Conservation (phyloP, 30 jellyfish, hydroid and myxozoan genomes). For the Cassiopea xamachana region DNA sequence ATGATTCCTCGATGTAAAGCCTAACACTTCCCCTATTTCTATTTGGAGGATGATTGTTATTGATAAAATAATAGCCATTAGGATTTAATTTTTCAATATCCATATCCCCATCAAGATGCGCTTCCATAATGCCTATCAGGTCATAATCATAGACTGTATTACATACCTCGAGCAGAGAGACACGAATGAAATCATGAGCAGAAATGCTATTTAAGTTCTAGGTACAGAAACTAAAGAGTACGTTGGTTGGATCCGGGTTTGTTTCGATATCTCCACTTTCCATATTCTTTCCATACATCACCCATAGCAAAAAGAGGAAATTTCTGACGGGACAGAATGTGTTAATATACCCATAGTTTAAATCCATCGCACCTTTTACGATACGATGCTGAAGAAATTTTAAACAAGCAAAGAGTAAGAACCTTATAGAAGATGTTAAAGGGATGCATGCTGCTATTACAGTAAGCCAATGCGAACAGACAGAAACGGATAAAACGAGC, state of each 20-base stretch:
- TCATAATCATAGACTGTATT: background rate
- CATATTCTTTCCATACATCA: background rate
- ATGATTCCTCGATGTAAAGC: slow-evolving; percentile 1
- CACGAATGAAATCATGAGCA: slow-evolving; percentile 8
- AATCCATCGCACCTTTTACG: background rate
- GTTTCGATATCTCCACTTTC: background rate
- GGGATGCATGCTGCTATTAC: background rate
- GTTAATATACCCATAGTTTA: background rate
- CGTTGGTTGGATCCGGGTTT: background rate
- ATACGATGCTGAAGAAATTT: background rate
- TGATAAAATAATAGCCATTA: slow-evolving; percentile 3
- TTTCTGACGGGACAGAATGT: background rate
- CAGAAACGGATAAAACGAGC: background rate
- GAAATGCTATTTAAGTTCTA: background rate
- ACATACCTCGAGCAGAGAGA: background rate
- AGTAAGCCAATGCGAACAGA: background rate
- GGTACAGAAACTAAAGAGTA: slow-evolving; percentile 7
- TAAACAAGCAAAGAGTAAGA: background rate
- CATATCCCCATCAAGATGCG: slow-evolving; percentile 5
- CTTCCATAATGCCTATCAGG: background rate
- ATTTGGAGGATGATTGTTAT: slow-evolving; percentile 3
- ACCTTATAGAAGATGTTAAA: background rate
- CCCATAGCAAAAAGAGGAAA: background rate
- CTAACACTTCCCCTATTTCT: slow-evolving; percentile 6
- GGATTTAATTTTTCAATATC: background rate